Conservation (phyloP, 2,888 invertebrate species). For the Lycocerus yunnanus region DNA sequence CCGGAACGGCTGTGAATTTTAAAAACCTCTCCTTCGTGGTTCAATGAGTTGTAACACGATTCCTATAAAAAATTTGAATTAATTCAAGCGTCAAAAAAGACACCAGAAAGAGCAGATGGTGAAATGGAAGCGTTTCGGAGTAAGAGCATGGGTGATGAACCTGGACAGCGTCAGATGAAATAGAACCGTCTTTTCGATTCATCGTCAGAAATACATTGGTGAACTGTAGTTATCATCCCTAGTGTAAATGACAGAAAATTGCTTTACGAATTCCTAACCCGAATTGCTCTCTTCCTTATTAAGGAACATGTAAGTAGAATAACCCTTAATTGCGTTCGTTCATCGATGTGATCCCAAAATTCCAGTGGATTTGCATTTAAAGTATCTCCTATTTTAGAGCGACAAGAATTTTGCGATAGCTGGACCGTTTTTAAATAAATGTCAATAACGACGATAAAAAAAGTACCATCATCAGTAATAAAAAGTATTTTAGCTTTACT, state of each 20-base stretch:
- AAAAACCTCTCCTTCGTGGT: background rate
- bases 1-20: background rate
- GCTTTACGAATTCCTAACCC: background rate
- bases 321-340: background rate
- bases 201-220: background rate
- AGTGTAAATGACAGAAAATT: background rate
- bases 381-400: background rate
- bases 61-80: background rate
- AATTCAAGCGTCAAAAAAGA: background rate
- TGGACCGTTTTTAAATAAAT: constrained; percentile 23
- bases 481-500: constrained; percentile 31
- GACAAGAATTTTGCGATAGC: constrained; percentile 2
- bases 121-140: background rate
- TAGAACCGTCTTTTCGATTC: background rate
- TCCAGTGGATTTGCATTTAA: background rate
- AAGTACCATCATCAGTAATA: constrained; percentile 38
- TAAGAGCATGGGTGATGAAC: background rate
- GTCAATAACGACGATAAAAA: constrained; percentile 37
- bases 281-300: background rate
- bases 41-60: background rate
- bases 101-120: background rate
- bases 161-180: background rate
- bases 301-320: background rate
- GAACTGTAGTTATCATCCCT: background rate
- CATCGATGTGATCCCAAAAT: background rate